Percentiles rank a stretch among this genome's conserved stretches.
These are phyloP conservation scores for Acanthornis magna DNA, from an alignment of 2,797 vertebrate genomes.

Conservation along the genomic window DNA sequence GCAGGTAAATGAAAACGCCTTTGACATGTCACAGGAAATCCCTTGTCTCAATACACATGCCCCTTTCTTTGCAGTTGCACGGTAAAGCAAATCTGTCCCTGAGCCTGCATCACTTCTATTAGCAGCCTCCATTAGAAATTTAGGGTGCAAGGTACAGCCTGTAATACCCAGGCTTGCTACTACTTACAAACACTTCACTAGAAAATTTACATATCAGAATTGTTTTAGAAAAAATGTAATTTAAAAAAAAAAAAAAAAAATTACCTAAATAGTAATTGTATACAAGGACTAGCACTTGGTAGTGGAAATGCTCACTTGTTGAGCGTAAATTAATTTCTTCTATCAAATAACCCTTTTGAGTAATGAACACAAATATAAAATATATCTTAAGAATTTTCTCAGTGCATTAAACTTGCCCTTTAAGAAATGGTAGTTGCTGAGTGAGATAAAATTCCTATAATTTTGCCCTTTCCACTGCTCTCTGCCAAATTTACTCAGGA, in stretches of 20 bases:
- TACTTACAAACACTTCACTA: background rate
- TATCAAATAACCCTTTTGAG: background rate
- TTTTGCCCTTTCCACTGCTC: slow-evolving; percentile 31
- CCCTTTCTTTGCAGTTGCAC: background rate
- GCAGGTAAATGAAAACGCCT: background rate
- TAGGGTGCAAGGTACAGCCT: background rate
- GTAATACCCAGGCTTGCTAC: background rate
- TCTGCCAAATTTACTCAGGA: slow-evolving; percentile 43
- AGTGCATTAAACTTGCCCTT: slow-evolving; percentile 21
- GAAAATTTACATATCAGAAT: background rate
- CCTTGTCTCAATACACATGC: background rate
- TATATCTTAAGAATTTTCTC: slow-evolving; percentile 21
- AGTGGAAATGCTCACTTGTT: background rate
- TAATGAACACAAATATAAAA: slow-evolving; percentile 4
- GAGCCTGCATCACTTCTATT: background rate
- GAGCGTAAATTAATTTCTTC: background rate
- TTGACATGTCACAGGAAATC: background rate
- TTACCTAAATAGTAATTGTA: background rate
- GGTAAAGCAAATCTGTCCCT: background rate
- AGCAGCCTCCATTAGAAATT: background rate
- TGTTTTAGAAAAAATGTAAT: background rate
- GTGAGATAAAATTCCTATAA: slow-evolving; percentile 43
- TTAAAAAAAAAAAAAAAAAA: background rate
- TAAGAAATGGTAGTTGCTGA: slow-evolving; percentile 47
- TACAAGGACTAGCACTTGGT: background rate